Evolutionary conservation across 2,113 vertebrate genomes (phyloP), one percentile per base, ranked within the genome.

Genomic region (Phaethon lepturus): DNA sequence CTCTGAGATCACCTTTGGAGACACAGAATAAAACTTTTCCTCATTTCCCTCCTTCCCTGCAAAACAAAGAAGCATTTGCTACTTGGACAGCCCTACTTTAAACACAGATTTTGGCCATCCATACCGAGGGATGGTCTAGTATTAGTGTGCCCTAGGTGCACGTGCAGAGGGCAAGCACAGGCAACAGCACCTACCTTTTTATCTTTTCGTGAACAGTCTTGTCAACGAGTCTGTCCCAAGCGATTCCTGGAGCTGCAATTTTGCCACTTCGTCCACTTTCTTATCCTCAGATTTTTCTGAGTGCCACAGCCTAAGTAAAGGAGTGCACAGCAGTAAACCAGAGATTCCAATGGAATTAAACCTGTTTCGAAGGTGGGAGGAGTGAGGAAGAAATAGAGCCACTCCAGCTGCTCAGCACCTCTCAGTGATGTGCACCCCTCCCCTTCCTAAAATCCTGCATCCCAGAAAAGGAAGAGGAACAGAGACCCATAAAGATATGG

Each of bases 61-160:
- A 24, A 79, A 75, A 59, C 17, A n/a, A 74, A 19, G 6, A 77
- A 17, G 7, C 5, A 4, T 79, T 67, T 84, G 40, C 53, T 80
- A 15, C 63, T 66, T 58, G 16, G 6, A 35, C 31, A 72, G 58
- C 44, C 31, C 44, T 89, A 44, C 26, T 28, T 83, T 6, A 78
- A 71, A 53, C 5, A 8, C 9, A 13, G 20, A 71, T 53, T 53
- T 85, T 1, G 0, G 7, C 40, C 26, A 38, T 53, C 10, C 17
- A 4, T n/a, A 33, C 16, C 0, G 0, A 88, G 49, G 28, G 10
- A 67, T 28, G 9, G 33, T 25, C 33, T 47, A 29, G 3, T 44
- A 19, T n/a, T 38, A 20, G 13, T 0, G 13, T 31, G 13, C 35
- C 22, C 13, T 19, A 47, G 19, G 29, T 31, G 40, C 19, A 22